Evolutionary conservation across 2,797 vertebrate species (phyloP).

Genomic region (Ispidina lecontei): DNA sequence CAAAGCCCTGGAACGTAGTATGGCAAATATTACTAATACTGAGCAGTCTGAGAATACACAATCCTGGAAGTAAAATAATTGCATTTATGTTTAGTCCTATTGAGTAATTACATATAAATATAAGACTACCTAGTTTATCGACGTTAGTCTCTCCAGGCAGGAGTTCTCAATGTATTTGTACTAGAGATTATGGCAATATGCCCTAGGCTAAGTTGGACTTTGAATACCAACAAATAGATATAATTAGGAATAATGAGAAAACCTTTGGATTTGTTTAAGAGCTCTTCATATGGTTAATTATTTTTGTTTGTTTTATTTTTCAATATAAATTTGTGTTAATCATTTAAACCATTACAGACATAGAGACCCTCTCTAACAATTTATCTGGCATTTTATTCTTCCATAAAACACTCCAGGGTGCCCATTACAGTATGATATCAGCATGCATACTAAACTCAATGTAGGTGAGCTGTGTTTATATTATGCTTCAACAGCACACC

Average conservation of each 20-base stretch:
- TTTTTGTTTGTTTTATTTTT: neutral
- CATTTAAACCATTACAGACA: neutral
- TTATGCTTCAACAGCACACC: constrained; percentile 32
- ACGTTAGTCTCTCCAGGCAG: neutral
- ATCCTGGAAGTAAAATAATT: neutral
- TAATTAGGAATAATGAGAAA: constrained; percentile 1
- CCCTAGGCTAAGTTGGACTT: neutral
- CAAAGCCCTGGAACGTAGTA: neutral
- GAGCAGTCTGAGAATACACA: neutral
- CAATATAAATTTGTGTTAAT: neutral
- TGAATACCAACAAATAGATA: neutral
- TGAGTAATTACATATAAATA: neutral
- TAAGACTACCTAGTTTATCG: neutral
- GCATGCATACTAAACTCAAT: neutral
- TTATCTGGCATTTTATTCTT: constrained; percentile 2
- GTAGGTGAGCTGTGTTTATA: constrained; percentile 46
- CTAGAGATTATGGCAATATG: neutral
- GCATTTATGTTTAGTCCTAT: neutral
- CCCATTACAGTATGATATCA: neutral
- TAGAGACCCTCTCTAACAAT: neutral
- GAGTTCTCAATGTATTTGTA: neutral
- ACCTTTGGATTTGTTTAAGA: neutral
- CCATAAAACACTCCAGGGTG: neutral
- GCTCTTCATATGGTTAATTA: neutral
- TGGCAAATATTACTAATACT: neutral